A percentile compares a stretch with the other conserved stretches of the same genome.
Conservation (phyloP, 2,113 vertebrate genomes). For the Albula goreensis region DNA sequence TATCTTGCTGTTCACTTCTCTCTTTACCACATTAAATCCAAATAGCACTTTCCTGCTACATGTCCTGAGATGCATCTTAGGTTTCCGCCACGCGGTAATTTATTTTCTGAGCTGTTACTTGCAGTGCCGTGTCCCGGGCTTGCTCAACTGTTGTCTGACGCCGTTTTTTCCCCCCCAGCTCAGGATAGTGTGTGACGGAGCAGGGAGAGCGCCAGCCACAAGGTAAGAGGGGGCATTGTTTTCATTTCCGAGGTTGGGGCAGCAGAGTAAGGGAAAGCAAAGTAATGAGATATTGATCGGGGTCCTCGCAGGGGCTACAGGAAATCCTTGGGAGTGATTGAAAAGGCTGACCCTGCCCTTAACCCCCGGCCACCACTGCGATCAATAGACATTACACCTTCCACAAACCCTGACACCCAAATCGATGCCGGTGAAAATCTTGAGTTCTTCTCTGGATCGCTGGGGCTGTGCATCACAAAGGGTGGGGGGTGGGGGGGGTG, state of each 20-base stretch:
- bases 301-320: constrained; percentile 32
- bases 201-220: background rate
- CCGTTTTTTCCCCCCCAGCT: background rate
- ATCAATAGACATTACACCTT: constrained; percentile 64
- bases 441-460: constrained; percentile 27
- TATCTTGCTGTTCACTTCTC: background rate
- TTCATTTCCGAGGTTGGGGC: background rate
- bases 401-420: constrained; percentile 46
- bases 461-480: constrained; percentile 27
- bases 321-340: constrained; percentile 55
- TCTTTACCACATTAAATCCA: background rate
- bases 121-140: background rate
- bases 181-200: background rate
- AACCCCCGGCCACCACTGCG: constrained; percentile 39
- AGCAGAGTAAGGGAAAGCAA: constrained; percentile 38
- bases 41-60: background rate
- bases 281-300: constrained; percentile 64
- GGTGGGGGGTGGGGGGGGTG: background rate
- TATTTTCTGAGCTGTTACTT: background rate
- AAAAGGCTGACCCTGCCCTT: constrained; percentile 55
- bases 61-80: background rate
- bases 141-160: background rate
- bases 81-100: background rate
- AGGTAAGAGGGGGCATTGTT: constrained; percentile 3
- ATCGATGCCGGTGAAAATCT: constrained; percentile 50